Conservation (phyloP, 2,888 invertebrate species). For the Hedychridium roseum region DNA sequence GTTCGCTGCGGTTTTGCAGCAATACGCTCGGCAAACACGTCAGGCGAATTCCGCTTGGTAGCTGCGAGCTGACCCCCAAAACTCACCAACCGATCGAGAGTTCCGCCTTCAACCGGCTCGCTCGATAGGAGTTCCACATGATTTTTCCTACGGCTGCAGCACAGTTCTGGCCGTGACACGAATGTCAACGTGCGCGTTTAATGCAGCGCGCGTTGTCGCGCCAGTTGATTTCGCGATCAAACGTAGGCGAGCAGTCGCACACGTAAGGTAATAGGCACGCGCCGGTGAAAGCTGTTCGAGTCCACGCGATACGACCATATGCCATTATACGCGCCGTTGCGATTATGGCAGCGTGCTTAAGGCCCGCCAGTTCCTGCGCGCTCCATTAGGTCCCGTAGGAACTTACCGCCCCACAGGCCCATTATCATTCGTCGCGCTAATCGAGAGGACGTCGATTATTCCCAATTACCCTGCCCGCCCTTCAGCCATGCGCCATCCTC, state of each 20-base stretch:
- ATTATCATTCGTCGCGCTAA: background rate
- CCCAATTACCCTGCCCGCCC: too few species aligned
- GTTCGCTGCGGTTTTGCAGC: too few species aligned
- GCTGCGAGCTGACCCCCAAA: too few species aligned
- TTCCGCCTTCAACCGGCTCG: too few species aligned
- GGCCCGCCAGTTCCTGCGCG: background rate
- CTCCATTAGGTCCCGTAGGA: background rate
- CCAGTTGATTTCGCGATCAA: conserved; percentile 37
- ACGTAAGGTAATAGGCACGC: conserved; percentile 46
- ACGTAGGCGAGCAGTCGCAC: conserved; percentile 42
- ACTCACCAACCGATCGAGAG: too few species aligned
- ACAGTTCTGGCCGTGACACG: conserved; percentile 59
- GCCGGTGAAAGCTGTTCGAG: conserved; percentile 43
- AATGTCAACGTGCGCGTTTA: conserved; percentile 49
- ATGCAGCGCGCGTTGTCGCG: conserved; percentile 32
- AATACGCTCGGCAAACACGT: too few species aligned
- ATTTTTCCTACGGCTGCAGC: conserved; percentile 46
- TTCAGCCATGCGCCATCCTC: too few species aligned
- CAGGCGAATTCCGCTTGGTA: too few species aligned
- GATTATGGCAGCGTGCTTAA: conserved; percentile 40
- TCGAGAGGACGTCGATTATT: too few species aligned
- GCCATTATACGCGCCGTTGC: conserved; percentile 41
- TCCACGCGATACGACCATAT: conserved; percentile 43
- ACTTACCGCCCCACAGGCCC: too few species aligned
- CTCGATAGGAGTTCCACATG: too few species aligned